Evolutionary conservation across 2,113 vertebrate species (phyloP), one percentile per base, ranked within the genome.

Genomic region (Aphyosemion australe): DNA sequence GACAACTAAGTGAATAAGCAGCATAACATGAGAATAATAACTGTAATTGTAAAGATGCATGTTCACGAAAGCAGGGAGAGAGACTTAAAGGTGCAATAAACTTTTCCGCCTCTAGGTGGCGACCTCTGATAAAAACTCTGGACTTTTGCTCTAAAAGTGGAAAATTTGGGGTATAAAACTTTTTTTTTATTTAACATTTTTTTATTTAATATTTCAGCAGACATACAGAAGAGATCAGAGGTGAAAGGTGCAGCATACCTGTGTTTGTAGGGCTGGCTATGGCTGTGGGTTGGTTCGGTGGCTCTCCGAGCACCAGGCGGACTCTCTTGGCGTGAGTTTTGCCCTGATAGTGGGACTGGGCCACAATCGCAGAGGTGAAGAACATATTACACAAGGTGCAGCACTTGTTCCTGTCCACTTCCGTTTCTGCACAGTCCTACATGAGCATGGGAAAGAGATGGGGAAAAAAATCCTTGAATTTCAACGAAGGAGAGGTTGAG

Each of bases 341-440:
- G 16, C 94, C 94, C 86, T 94, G 92, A 87, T 94, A 94, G 87
- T 94, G 94, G 1, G 93, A 94, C 89, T 94, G 93, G 37, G 94
- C 94, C 77, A 94, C 94, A 1, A 94, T 93, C 34, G 93, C 92
- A 1, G 94, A 94, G 63, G 93, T 94, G 90, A 94, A 94, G 89
- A 94, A 94, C 94, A 94, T 94, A 74, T 93, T 94, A 78, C 94
- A 94, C 83, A 94, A 90, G 15, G 92, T 94, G 57, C 94, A 94
- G 87, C 93, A 94, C 80, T 94, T 94, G 83, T 94, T 94, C 62
- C 89, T 91, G 87, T 94, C 94, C 79, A 94, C 94, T 65, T 94
- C 93, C 43, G 92, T 92, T 70, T 94, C 93, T 26, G 92, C 92
- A 54, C 93, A 93, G 74, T 93, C 93, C 93, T 94, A 20, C 66